Base-by-base conservation (phyloP, 2,113 vertebrate species). In the Oriolus oriolus region DNA sequence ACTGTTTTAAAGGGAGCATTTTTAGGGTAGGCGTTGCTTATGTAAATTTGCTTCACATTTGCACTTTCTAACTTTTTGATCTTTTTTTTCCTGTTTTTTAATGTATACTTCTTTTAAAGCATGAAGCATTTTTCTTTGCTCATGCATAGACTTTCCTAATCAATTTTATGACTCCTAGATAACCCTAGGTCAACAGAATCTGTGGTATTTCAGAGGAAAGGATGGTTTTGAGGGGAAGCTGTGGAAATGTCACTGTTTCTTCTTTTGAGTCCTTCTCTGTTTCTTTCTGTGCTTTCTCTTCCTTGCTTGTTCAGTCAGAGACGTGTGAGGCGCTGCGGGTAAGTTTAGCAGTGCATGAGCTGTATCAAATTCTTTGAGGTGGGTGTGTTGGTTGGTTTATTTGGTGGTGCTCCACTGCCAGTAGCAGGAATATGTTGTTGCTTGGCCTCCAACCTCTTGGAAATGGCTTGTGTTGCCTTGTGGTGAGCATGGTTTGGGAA, bases 251-350 rank as follows among this genome's bases (percentile, higher is more conserved):
- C 31, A 14, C 42, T 65, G 1, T 69, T 84, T 50, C 30, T 47
- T 90, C 19, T 95, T 42, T 59, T 93, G 50, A 90, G 31, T 80
- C 45, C 31, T 53, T 61, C 28, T 75, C 60, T 87, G 2, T 89
- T 69, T 91, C 33, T 76, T 82, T 90, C 61, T 84, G 28, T 35
- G 6, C 74, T 90, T 87, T 53, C 53, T 94, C 35, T 65, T 91
- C 45, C 33, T 49, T 87, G 35, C 53, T 50, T 75, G 0, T 56
- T 68, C 61, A 60, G 26, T 11, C 44, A 85, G 87, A 87, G 42
- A 56, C 0, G 0, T 3, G 3, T 45, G 57, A 94, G 57, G 74
- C 8, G 2, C 39, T 76, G 41, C 1, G 1, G 81, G 81, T 89
- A 24, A 76, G 89, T 87, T 93, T 18, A 84, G 56, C 54, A 73